A percentile compares a stretch with the other conserved stretches of the same genome.
Conservation (phyloP, 2,888 invertebrate species). For the Ectemnius continuus region DNA sequence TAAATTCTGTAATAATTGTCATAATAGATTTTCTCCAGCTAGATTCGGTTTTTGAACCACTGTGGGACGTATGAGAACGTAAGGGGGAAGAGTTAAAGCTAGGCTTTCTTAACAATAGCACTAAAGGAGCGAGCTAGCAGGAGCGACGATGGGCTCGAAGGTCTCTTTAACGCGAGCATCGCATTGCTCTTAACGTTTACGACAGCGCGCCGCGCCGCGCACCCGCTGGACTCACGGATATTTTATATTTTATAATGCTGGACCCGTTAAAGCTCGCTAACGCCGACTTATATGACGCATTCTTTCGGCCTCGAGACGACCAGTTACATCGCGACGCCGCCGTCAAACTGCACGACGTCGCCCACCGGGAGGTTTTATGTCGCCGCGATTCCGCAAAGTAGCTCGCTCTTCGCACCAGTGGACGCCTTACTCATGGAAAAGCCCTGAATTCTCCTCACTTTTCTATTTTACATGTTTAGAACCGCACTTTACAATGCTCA, state of each 20-base stretch:
- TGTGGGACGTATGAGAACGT: background rate
- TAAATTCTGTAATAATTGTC: too few relatives aligned
- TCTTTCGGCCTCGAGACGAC: constrained; percentile 21
- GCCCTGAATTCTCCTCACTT: too few relatives aligned
- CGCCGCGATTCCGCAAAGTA: background rate
- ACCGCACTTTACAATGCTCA: too few relatives aligned
- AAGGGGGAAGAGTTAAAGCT: constrained; percentile 53
- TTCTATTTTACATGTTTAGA: too few relatives aligned
- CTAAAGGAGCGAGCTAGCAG: constrained; percentile 49
- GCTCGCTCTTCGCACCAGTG: background rate
- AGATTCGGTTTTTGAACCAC: too few relatives aligned
- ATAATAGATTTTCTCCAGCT: too few relatives aligned
- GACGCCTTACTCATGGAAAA: background rate
- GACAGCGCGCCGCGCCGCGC: constrained; percentile 16
- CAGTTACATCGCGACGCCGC: constrained; percentile 7
- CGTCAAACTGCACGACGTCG: constrained; percentile 21
- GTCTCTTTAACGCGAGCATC: constrained; percentile 49
- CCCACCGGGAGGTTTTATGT: background rate
- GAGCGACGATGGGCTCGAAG: constrained; percentile 25
- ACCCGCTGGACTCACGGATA: constrained; percentile 47
- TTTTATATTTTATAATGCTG: constrained; percentile 64
- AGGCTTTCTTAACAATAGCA: constrained; percentile 56
- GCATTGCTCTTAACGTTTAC: constrained; percentile 55
- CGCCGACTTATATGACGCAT: constrained; percentile 39
- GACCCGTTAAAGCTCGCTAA: constrained; percentile 23